These are phyloP conservation scores for Centropus bengalensis DNA, from an alignment of 2,113 vertebrate species.

Conservation along the genomic window DNA sequence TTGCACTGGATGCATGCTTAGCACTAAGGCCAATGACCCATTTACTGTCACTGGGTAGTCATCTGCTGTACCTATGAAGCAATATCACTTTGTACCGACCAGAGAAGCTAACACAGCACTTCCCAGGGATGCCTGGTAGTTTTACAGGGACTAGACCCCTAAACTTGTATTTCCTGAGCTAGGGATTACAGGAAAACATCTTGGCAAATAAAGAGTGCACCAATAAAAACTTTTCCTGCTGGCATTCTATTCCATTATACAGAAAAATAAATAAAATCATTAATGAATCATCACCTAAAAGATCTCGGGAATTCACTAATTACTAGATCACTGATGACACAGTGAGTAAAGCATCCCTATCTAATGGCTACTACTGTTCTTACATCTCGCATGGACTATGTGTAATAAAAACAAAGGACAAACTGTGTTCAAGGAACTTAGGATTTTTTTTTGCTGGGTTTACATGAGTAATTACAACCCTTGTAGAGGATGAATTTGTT, in stretches of 20 bases:
- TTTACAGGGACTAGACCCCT: not conserved
- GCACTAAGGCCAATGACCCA: not conserved
- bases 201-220: not conserved
- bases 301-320: constrained; percentile 1
- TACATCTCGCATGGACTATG: not conserved
- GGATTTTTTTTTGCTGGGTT: not conserved
- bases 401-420: not conserved
- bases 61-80: not conserved
- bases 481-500: not conserved
- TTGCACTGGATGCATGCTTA: not conserved
- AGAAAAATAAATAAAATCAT: constrained; percentile 9
- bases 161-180: not conserved
- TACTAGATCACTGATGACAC: not conserved
- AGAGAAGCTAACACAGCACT: not conserved
- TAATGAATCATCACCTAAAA: not conserved
- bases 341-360: not conserved
- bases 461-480: not conserved
- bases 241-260: not conserved
- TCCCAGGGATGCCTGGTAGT: not conserved
- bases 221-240: not conserved
- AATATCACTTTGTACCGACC: not conserved
- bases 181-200: not conserved
- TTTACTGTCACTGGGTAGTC: not conserved
- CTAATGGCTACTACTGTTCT: not conserved
- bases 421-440: not conserved